Base-by-base conservation (phyloP, 2,888 invertebrate species). In the Endomychus coccineus region DNA sequence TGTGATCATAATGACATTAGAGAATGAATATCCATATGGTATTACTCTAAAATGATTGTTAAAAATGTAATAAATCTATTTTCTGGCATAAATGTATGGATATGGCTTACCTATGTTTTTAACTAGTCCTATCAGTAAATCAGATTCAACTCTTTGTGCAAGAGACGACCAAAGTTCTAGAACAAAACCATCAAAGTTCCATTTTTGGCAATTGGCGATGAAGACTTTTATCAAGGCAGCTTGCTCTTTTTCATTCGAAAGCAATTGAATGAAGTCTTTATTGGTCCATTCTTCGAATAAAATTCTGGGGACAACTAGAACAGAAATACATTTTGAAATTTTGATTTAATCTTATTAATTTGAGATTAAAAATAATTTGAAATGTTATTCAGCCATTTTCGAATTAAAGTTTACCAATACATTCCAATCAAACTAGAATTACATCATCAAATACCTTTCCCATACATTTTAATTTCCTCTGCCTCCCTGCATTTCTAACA, bases 131-230 rank as follows among this genome's bases (percentile, higher is more conserved):
- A 78, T 69, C 35, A 84, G 70, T 31, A 68, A 59, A 27, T 70
- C 63, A 44, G 72, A 66, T 45, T 74, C 68, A 2, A 75, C 69
- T 54, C 80, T 69, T 49, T 83, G 74, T 51, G 83, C 76, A 57
- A 90, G 70, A 46, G 90, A 89, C 11, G 86, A 82, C 80, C 94
- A 88, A 32, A 94, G 75, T 67, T 97, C 96, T 3, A 97, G 59
- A 1, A 94, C 90, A 21, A 86, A 76, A 1, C 97, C 97, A 66
- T 89, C 81, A 65, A 96, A 91, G 45, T 80, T 75, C 67, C 86
- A 78, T 40, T 79, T 75, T 70, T 84, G 73, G 43, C 81, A 79
- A 9, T 76, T 71, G 42, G 81, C 76, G 21, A 79, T 71, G 1
- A 95, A 71, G 29, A 78, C 70, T 21, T 78, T 71, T 12, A 78